Evolutionary conservation across 2,113 vertebrate species (phyloP).

Genomic region (Cyanistes caeruleus): DNA sequence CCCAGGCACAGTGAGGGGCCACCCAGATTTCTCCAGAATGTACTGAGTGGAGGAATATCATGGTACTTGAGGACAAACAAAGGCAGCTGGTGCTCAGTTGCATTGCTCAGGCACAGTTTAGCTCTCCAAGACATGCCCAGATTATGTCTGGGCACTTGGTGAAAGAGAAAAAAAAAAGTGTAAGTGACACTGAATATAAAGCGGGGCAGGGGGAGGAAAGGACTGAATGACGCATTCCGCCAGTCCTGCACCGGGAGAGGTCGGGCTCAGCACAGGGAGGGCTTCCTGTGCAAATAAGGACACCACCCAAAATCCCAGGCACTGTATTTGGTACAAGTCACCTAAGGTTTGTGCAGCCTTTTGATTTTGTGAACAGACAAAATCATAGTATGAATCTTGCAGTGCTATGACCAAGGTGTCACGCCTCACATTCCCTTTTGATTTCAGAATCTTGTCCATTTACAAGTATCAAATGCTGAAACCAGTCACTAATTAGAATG

Average conservation of each 20-base stretch:
- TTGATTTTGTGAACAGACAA: not conserved
- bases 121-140: not conserved
- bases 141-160: not conserved
- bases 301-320: fast-evolving
- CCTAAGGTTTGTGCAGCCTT: not conserved
- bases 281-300: not conserved
- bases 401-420: not conserved
- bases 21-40: not conserved
- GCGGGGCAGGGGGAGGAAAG: fast-evolving
- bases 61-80: conserved; percentile 19
- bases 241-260: not conserved
- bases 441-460: not conserved
- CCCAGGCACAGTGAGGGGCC: not conserved
- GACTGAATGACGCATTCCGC: not conserved
- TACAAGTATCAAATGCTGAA: not conserved
- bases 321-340: not conserved
- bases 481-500: not conserved
- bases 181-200: fast-evolving
- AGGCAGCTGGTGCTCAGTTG: not conserved
- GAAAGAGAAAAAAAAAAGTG: not conserved
- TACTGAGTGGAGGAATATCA: not conserved
- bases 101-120: not conserved
- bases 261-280: not conserved
- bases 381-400: not conserved
- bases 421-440: not conserved